phyloP scores from a whole-genome alignment of 64 coral and sea anemone species.

The Trachythela sp. region DNA sequence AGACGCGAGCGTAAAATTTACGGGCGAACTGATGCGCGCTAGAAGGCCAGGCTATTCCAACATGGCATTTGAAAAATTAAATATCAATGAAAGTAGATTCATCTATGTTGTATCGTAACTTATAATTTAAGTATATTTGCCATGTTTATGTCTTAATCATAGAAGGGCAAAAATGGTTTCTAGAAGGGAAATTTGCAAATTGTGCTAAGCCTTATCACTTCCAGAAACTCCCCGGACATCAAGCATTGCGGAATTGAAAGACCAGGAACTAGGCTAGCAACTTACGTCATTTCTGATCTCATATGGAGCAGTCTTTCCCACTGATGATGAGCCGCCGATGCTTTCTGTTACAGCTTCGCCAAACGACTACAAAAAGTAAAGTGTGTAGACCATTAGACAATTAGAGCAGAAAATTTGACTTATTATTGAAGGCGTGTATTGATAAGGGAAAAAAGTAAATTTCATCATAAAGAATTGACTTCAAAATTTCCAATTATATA shows the following conservation, averaged over 20 bases:
- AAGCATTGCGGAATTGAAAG: background rate
- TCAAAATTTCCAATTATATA: background rate
- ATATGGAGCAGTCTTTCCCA: slow-evolving; percentile 65
- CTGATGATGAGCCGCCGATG: slow-evolving; percentile 24
- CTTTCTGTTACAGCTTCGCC: slow-evolving; percentile 74
- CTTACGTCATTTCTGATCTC: slow-evolving; percentile 86
- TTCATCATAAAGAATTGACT: background rate
- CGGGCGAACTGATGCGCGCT: no score
- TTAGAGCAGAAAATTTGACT: background rate
- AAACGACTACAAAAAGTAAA: slow-evolving; percentile 51
- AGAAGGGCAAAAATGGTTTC: no score
- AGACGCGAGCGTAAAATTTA: no score
- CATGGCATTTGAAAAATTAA: no score
- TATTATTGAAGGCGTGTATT: background rate
- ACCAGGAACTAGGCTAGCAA: background rate
- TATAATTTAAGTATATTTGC: no score
- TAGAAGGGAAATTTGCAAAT: no score
- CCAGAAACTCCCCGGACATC: no score
- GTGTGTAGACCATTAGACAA: background rate
- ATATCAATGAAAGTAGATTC: no score
- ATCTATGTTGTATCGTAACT: no score
- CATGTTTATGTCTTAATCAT: no score
- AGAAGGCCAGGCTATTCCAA: no score
- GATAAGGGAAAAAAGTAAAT: background rate
- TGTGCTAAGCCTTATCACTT: no score